A percentile compares a stretch with the other conserved stretches of the same genome.
Conservation (phyloP, 2,113 vertebrate species). For the Oreotrochilus melanogaster region DNA sequence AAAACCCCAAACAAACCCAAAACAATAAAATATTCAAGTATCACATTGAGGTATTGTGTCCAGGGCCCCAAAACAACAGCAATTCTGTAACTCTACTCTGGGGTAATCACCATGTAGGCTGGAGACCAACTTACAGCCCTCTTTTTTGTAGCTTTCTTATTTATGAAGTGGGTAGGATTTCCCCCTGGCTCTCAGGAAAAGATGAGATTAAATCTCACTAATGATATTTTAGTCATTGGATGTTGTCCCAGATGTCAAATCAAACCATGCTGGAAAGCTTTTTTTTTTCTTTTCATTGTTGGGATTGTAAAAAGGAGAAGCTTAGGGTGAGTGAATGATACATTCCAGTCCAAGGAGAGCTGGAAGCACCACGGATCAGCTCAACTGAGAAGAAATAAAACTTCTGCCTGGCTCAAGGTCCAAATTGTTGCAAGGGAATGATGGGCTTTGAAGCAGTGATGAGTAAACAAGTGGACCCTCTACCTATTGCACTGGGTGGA, state of each 20-base stretch:
- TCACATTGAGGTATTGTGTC: background rate
- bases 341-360: background rate
- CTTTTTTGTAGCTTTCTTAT: background rate
- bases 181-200: background rate
- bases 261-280: background rate
- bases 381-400: background rate
- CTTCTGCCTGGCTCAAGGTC: background rate
- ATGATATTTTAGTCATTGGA: background rate
- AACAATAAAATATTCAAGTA: background rate
- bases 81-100: background rate
- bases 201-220: background rate
- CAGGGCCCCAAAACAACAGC: background rate
- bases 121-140: accelerated
- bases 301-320: accelerated
- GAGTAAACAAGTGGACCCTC: background rate
- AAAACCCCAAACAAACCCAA: too few species aligned
- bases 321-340: background rate
- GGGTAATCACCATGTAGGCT: background rate
- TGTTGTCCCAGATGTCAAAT: background rate
- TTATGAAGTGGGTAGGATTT: background rate
- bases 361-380: background rate
- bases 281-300: background rate
- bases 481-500: background rate
- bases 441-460: background rate
- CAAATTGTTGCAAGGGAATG: background rate